Evolutionary conservation across 2,888 invertebrate genomes (phyloP).

Genomic region (Calameuta idolon): DNA sequence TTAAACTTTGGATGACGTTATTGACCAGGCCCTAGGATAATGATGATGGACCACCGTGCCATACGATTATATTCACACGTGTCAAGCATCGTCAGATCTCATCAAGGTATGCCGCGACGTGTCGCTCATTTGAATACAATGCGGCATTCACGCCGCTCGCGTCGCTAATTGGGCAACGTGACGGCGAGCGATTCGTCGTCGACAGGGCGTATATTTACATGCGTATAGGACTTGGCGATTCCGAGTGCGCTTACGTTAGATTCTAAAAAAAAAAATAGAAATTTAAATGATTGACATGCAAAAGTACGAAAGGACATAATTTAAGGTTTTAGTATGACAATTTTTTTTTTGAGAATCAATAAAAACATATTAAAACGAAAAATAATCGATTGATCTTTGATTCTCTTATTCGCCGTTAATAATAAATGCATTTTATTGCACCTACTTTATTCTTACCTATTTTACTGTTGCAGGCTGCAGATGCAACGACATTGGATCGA

Average conservation of each 20-base stretch:
- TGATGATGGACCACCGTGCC: background rate
- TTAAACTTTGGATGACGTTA: background rate
- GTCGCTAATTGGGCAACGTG: conserved; percentile 21
- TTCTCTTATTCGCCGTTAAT: background rate
- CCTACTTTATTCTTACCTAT: background rate
- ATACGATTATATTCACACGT: background rate
- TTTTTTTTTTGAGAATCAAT: too few species aligned
- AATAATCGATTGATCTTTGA: background rate
- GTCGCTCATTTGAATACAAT: conserved; percentile 54
- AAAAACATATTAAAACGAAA: background rate
- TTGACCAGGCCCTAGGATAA: background rate
- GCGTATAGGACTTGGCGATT: background rate
- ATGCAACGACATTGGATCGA: conserved; percentile 81
- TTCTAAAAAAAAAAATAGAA: background rate
- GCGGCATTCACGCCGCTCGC: conserved; percentile 33
- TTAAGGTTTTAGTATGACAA: too few species aligned
- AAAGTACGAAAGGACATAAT: background rate
- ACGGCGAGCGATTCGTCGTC: background rate
- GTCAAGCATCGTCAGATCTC: conserved; percentile 4
- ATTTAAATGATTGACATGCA: background rate
- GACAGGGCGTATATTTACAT: background rate
- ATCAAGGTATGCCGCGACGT: conserved; percentile 22
- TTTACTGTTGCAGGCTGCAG: conserved; percentile 81
- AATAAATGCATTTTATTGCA: background rate
- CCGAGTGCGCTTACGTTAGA: background rate